Evolutionary conservation across 2,113 vertebrate species (phyloP).

Genomic region (Peromyscus maniculatus): DNA sequence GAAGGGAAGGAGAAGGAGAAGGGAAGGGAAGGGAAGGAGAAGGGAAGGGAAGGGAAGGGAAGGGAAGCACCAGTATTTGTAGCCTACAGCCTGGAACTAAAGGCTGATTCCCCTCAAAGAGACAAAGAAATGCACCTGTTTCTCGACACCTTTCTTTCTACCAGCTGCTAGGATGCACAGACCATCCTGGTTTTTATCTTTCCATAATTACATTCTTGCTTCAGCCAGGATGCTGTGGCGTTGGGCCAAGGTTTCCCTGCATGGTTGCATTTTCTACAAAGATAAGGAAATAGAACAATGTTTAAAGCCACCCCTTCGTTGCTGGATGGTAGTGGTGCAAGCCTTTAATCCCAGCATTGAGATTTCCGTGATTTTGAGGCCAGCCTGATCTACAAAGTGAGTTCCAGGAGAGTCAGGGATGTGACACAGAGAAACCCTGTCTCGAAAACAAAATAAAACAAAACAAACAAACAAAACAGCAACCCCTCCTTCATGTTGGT

Average conservation of each 20-base stretch:
- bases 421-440: neutral
- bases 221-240: neutral
- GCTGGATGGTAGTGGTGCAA: neutral
- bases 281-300: neutral
- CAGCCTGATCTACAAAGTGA: neutral
- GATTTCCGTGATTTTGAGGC: neutral
- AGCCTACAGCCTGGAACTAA: neutral
- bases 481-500: neutral
- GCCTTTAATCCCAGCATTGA: neutral
- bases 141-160: fast-evolving
- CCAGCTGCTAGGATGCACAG: fast-evolving
- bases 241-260: neutral
- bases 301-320: neutral
- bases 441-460: neutral
- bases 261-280: neutral
- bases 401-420: neutral
- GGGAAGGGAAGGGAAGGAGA: no score
- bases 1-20: no score
- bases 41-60: no score
- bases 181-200: neutral
- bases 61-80: neutral
- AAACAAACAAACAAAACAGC: neutral
- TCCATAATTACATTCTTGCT: neutral
- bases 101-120: neutral
- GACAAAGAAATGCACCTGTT: neutral